Base-by-base conservation (phyloP, 2,113 vertebrate species). In the Phrynocephalus versicolor region DNA sequence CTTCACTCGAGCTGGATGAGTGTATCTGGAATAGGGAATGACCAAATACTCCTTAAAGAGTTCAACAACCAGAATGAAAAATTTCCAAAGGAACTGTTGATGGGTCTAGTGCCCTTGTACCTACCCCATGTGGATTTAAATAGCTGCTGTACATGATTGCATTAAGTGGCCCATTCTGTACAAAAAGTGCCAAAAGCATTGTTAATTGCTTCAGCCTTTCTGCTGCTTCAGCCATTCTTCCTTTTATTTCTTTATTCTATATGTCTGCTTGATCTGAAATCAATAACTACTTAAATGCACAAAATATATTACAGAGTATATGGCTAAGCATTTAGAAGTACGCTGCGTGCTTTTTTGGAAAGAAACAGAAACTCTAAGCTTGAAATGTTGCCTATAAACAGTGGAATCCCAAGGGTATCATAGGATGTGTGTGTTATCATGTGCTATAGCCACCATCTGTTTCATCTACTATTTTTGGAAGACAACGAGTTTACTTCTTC, bases 221-320 rank as follows among this genome's bases (percentile, higher is more conserved):
- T 67, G 62, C 73, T 69, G 64, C 25, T 84, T 41, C 25, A 70
- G 83, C 74, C 65, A 69, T 58, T 27, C 57, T 84, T 39, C 51
- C n/a, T 67, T 67, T 69, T 13, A 69, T 23, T 69, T 41, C 25
- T 57, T 12, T 57, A 76, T 65, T 84, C 62, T 45, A 35, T 84
- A 69, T 37, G 2, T 76, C 62, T 84, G 30, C 33, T 78, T 77
- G 51, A 84, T 84, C 39, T 77, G 62, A 77, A 84, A 78, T 77
- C 73, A 75, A 84, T 84, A 84, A 76, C 60, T 76, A 65, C 33
- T 76, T 84, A 84, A 77, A 69, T 37, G 45, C 33, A 57, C 77
- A 51, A 82, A 60, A 82, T 73, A 82, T 73, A 72, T 82, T 71
- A 58, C 55, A 60, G 67, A 71, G 60, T 12, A 19, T 82, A 82